These are phyloP conservation scores for Marisa cornuarietis DNA, from an alignment of 1,140 invertebrate genomes.

Conservation along the genomic window DNA sequence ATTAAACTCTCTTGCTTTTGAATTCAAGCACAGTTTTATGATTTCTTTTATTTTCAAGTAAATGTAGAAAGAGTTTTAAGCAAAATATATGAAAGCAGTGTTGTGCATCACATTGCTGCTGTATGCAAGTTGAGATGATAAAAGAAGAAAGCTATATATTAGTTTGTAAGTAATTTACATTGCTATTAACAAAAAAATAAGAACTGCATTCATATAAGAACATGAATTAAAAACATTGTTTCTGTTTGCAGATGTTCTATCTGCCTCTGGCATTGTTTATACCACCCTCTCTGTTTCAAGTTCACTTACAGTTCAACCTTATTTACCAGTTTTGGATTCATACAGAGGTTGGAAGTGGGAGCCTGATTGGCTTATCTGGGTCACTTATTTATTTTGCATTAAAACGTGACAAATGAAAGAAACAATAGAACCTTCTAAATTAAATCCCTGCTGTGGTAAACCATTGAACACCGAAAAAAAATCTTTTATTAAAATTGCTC, in stretches of 20 bases:
- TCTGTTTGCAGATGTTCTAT: constrained; percentile 79
- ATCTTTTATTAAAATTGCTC: neutral
- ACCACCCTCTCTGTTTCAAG: constrained; percentile 84
- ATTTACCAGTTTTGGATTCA: constrained; percentile 94
- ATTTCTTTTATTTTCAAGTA: too few relatives aligned
- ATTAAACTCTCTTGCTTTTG: too few relatives aligned
- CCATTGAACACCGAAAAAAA: too few relatives aligned
- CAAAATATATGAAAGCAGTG: too few relatives aligned
- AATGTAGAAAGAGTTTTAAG: too few relatives aligned
- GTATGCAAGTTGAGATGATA: too few relatives aligned
- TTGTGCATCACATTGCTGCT: too few relatives aligned
- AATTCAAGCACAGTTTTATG: too few relatives aligned
- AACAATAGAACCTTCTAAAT: neutral
- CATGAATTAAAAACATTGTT: constrained; percentile 3
- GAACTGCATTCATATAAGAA: too few relatives aligned
- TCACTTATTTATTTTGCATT: neutral
- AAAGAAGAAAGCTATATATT: too few relatives aligned
- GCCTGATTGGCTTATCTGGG: neutral
- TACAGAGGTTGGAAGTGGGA: constrained; percentile 74
- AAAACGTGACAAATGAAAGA: neutral
- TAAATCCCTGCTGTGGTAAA: neutral
- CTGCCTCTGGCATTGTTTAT: constrained; percentile 83
- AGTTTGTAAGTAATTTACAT: too few relatives aligned
- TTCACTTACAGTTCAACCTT: constrained; percentile 86
- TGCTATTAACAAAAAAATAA: too few relatives aligned